Base-by-base conservation (phyloP, 1,140 invertebrate species). In the Drosophila trapezifrons region DNA sequence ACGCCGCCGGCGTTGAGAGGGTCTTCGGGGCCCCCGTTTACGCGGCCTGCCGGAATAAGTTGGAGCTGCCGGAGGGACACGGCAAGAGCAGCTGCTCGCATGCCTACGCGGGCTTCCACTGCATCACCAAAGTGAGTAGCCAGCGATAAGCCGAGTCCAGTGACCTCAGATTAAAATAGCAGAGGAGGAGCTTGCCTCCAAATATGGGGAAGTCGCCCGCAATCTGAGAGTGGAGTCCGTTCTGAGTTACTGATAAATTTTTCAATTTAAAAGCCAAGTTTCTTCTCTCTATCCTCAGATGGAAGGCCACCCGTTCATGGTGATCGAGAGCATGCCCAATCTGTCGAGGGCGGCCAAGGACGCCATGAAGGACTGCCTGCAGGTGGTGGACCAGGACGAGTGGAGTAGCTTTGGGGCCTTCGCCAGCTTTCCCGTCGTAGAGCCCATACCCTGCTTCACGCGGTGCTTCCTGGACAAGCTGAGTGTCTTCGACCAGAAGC, bases 341-440 rank as follows among this genome's bases (percentile, higher is more conserved):
- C 22, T 70, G 8, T 70, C 85, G 17, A 37, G 5, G 3, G 45
- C 52, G 0, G 83, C 90, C 46, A 91, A 89, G 45, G 56, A 63
- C 0, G 90, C 78, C 13, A 91, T 91, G 90, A 91, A 89, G 57
- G 65, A 90, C 13, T 91, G 90, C 20, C 70, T 91, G 25, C 83
- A 73, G 35, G 45, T 63, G 27, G 71, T 74, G 13, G 64, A 91
- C 22, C 65, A 62, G 18, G 57, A 70, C 3, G 76, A 91, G 22
- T 90, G 90, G 80, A 59, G 40, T 40, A 67, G 38, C 18, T 27
- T 91, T 0, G n/a, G 9, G 2, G 75, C 75, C 1, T 91, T 74
- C 38, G 35, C 60, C 3, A 12, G 47, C 7, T 83, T 78, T 38
- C 86, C 90, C 0, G 83, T 80, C 1, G 35, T 7, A 0, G 90